A percentile compares a stretch with the other conserved stretches of the same genome.
Conservation (phyloP, 1,140 invertebrate genomes). For the Tribolium castaneum region DNA sequence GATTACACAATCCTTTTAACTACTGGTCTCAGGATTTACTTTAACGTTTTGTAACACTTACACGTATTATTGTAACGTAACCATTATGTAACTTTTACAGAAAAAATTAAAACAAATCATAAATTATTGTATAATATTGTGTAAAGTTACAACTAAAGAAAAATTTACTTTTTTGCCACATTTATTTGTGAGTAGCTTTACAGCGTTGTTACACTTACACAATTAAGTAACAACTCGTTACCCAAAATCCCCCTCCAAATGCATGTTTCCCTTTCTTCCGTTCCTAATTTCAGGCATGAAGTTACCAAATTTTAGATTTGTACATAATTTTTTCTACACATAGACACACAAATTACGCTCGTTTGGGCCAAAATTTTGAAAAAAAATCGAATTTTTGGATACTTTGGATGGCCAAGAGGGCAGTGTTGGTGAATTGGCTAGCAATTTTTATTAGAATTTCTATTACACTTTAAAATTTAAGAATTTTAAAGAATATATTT, state of each 20-base stretch:
- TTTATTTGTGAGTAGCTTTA: too few species aligned
- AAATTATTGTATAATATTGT: too few species aligned
- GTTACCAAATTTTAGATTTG: background rate
- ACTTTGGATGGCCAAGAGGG: conserved; percentile 84
- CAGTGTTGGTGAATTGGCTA: conserved; percentile 96
- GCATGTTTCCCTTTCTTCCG: background rate
- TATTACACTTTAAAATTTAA: too few species aligned
- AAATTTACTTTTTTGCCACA: too few species aligned
- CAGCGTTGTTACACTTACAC: too few species aligned
- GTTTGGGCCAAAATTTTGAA: background rate
- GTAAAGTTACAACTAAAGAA: too few species aligned
- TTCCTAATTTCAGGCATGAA: background rate
- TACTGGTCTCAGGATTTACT: too few species aligned
- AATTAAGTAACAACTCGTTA: background rate
- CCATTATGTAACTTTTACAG: background rate
- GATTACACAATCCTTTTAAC: too few species aligned
- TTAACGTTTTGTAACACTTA: too few species aligned
- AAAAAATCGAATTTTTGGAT: conserved; percentile 66
- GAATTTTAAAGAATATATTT: too few species aligned
- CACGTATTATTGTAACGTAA: background rate
- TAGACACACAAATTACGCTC: background rate
- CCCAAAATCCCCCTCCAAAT: background rate
- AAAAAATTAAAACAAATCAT: background rate
- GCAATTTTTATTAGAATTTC: too few species aligned
- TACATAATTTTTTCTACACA: background rate